phyloP scores from a whole-genome alignment of 92 coral and sea anemone genomes.

The Parazoanthus swiftii region DNA sequence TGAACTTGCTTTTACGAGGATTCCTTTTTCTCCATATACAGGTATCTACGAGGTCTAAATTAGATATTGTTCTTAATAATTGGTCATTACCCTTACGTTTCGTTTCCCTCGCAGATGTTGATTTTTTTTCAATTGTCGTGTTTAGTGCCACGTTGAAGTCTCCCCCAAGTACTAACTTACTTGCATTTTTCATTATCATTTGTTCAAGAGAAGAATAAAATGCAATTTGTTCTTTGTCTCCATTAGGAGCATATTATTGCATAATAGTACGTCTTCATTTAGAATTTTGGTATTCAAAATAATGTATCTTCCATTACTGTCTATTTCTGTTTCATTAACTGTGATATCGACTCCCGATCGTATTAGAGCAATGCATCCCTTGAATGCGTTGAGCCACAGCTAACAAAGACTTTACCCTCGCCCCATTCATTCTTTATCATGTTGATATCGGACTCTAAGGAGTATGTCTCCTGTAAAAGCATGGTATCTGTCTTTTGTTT shows the following conservation, averaged over 20 bases:
- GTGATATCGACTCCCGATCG: not conserved
- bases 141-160: not conserved
- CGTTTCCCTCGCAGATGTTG: not conserved
- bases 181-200: not conserved
- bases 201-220: not conserved
- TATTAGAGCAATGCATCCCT: not conserved
- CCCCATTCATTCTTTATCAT: constrained; percentile 42
- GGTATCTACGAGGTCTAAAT: not conserved
- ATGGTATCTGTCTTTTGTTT: constrained; percentile 21
- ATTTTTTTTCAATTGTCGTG: not conserved
- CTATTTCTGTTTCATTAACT: not conserved
- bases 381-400: not conserved
- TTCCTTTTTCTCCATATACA: not conserved
- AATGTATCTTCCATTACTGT: not conserved
- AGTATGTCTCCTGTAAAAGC: not conserved
- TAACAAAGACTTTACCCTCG: not conserved
- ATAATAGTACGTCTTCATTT: too few species aligned
- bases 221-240: not conserved
- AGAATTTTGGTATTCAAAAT: not conserved
- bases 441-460: constrained; percentile 2
- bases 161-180: not conserved
- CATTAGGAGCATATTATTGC: not conserved
- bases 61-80: not conserved
- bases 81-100: not conserved
- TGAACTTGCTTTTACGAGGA: not conserved